Percentiles rank a stretch among this genome's conserved stretches.
Conservation (phyloP, 37 sponge, comb jelly and placozoan genomes). For the Theonella swinhoei region DNA sequence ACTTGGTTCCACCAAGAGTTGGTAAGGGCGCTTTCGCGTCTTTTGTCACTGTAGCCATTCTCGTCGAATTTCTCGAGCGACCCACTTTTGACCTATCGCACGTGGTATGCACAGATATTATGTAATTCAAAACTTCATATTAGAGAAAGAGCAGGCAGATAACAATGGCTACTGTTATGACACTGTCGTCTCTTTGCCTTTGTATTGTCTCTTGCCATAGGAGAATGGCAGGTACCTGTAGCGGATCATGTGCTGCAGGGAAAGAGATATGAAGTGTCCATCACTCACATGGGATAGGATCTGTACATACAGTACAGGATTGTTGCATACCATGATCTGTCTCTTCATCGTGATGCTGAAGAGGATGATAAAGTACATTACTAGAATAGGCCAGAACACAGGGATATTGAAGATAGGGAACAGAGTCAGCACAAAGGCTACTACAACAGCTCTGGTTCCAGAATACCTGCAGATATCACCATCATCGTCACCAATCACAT, state of each 20-base stretch:
- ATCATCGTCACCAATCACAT: not conserved
- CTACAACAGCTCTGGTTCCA: constrained; percentile 60
- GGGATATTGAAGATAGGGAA: constrained; percentile 90
- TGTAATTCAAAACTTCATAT: too few species aligned
- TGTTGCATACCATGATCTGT: constrained; percentile 86
- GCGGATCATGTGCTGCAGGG: constrained; percentile 91
- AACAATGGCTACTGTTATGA: not conserved
- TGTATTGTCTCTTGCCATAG: constrained; percentile 90
- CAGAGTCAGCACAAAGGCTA: constrained; percentile 82
- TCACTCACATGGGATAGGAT: too few species aligned
- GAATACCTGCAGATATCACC: constrained; percentile 46
- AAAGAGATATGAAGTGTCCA: not conserved
- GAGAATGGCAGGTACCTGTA: constrained; percentile 94
- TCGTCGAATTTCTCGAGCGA: too few species aligned
- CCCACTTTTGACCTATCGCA: too few species aligned
- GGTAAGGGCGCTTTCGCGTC: constrained; percentile 70
- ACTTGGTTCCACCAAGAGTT: constrained; percentile 78
- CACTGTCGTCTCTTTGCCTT: constrained; percentile 79
- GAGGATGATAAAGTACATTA: constrained; percentile 86
- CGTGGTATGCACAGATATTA: too few species aligned
- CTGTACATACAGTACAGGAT: too few species aligned
- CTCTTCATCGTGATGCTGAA: constrained; percentile 92
- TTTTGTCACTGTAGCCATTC: too few species aligned
- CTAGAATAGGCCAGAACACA: constrained; percentile 92
- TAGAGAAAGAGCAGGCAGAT: not conserved